Conservation (phyloP, 2,888 invertebrate species). For the Trichopoda pennipes region DNA sequence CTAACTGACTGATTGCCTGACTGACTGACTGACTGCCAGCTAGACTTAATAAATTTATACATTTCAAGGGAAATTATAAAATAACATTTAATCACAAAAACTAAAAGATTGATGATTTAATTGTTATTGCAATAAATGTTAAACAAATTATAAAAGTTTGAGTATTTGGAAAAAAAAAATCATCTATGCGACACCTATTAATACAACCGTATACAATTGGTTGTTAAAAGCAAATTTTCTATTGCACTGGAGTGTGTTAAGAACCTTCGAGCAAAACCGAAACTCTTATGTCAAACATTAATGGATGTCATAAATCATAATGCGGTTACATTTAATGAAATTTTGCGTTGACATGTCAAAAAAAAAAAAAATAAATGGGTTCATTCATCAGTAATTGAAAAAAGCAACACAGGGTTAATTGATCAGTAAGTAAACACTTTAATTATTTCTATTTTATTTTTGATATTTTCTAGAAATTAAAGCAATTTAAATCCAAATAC, state of each 20-base stretch:
- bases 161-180: background rate
- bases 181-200: constrained; percentile 43
- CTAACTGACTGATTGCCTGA: background rate
- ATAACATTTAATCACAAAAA: constrained; percentile 45
- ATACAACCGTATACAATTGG: constrained; percentile 61
- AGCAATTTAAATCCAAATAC: too few relatives aligned
- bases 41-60: background rate
- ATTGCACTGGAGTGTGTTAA: background rate
- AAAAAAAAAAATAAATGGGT: background rate
- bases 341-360: constrained; percentile 45
- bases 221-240: constrained; percentile 43
- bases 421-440: too few relatives aligned
- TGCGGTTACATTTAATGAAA: constrained; percentile 35
- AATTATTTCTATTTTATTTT: too few relatives aligned
- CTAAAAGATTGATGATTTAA: constrained; percentile 64
- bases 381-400: constrained; percentile 26
- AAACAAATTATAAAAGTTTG: constrained; percentile 33
- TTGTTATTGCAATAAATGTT: constrained; percentile 55
- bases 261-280: constrained; percentile 1
- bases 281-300: constrained; percentile 62
- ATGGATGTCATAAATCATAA: constrained; percentile 71
- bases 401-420: background rate
- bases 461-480: too few relatives aligned
- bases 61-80: background rate
- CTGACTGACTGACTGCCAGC: background rate